Evolutionary conservation across 2,797 vertebrate species (phyloP), one percentile per base, ranked within the genome.

Genomic region (Liparis tanakae): DNA sequence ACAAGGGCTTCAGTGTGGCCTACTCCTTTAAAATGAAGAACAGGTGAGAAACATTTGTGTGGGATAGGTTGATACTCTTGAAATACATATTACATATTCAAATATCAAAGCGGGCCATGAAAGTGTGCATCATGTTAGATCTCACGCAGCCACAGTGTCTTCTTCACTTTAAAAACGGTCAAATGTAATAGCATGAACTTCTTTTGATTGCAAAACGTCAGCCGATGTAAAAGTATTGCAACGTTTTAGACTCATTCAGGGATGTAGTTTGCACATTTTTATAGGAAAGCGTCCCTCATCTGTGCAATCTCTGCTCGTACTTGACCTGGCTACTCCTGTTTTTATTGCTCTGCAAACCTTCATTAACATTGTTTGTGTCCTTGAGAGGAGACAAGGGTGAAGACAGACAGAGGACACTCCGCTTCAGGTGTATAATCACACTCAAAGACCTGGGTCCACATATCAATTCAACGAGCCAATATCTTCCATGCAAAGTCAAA

Each of bases 271-370:
- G 10, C 37, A 37, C 8, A 37, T 30, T 37, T 37, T 30, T 30
- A 30, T 30, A 30, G 25, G 25, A 30, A 30, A 30, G 25, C 25
- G 25, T 30, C 25, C 25, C 25, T 30, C 25, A 30, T 30, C 25
- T 20, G 10, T 17, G 53, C 56, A 57, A 56, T 62, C 50, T 72
- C 50, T 68, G 53, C 67, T 53, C 22, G 10, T 44, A 33, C 43
- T 60, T 75, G 70, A 82, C 48, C 59, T 41, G n/a, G 10, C 37
- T 9, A 25, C 54, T 20, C 33, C 41, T 37, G 15, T 36, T 5
- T 67, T 9, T 60, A 12, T 53, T 10, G 15, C 61, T 74, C 48
- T 41, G 54, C 59, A 53, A 33, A 53, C 25, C 17, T 50, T 17
- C 18, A 57, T 68, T 37, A 64, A 46, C 36, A 50, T 56, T 7